phyloP scores from a whole-genome alignment of 2,888 invertebrate genomes.

The Formica aserva region DNA sequence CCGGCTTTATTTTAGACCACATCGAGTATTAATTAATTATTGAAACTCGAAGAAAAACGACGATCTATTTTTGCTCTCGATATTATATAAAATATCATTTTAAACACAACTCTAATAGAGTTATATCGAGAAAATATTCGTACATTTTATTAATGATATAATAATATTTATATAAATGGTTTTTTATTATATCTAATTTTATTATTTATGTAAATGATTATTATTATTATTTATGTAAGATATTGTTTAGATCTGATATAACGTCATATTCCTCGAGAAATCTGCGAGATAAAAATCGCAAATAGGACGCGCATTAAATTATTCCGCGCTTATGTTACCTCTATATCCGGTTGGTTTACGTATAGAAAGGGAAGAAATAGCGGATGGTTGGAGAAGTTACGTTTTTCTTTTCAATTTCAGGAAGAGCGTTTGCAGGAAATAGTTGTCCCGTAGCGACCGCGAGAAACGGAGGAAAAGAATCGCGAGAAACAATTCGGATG shows the following conservation, averaged over 20 bases:
- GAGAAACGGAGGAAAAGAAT: background rate
- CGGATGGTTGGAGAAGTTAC: background rate
- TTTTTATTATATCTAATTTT: background rate
- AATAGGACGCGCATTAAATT: background rate
- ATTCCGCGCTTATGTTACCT: background rate
- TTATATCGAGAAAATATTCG: background rate
- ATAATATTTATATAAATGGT: background rate
- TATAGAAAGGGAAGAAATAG: background rate
- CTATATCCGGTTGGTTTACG: slow-evolving; percentile 23
- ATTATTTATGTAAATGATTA: background rate
- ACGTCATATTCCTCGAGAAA: background rate
- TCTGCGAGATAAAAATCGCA: background rate
- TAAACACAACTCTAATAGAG: background rate
- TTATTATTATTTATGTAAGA: background rate
- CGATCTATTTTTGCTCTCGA: background rate
- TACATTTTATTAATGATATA: background rate
- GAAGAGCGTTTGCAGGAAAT: slow-evolving; percentile 12
- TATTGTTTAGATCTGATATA: background rate
- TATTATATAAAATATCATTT: background rate
- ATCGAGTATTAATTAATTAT: background rate
- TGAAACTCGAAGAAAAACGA: background rate
- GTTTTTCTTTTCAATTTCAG: slow-evolving; percentile 33
- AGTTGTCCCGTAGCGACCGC: background rate
- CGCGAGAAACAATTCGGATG: background rate
- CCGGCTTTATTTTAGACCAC: background rate